Conservation (phyloP, 2,888 invertebrate species). For the Leistus spinibarbis region DNA sequence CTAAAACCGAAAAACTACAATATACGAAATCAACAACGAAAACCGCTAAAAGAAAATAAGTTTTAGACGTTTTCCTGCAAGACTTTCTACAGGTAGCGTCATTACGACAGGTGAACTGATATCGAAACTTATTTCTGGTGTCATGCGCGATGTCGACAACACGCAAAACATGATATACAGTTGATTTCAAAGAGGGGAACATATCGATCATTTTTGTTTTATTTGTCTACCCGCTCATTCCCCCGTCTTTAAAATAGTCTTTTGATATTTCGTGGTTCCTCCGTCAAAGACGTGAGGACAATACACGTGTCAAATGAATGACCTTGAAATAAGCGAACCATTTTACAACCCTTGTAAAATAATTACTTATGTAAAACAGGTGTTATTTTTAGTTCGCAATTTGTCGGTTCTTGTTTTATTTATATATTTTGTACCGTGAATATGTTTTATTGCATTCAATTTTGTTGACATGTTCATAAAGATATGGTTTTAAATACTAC, state of each 20-base stretch:
- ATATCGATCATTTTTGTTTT: slow-evolving; percentile 42
- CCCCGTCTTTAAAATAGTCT: background rate
- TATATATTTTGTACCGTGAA: background rate
- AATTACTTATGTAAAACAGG: background rate
- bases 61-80: slow-evolving; percentile 5
- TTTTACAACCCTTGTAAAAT: background rate
- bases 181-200: slow-evolving; percentile 33
- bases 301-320: slow-evolving; percentile 8
- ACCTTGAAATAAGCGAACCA: slow-evolving; percentile 11
- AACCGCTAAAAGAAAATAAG: slow-evolving; percentile 30
- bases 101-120: background rate
- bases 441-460: background rate
- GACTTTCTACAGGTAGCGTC: slow-evolving; percentile 6
- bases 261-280: background rate
- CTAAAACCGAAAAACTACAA: background rate
- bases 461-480: background rate
- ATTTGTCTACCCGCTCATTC: slow-evolving; percentile 31
- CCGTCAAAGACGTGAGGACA: slow-evolving; percentile 3
- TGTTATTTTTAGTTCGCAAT: background rate
- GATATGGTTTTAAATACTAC: too few species aligned
- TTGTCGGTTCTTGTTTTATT: background rate
- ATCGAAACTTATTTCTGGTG: slow-evolving; percentile 23
- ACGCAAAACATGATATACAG: slow-evolving; percentile 9
- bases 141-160: slow-evolving; percentile 15
- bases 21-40: slow-evolving; percentile 31